Base-by-base conservation (phyloP, 2,113 vertebrate species). In the Alces alces region DNA sequence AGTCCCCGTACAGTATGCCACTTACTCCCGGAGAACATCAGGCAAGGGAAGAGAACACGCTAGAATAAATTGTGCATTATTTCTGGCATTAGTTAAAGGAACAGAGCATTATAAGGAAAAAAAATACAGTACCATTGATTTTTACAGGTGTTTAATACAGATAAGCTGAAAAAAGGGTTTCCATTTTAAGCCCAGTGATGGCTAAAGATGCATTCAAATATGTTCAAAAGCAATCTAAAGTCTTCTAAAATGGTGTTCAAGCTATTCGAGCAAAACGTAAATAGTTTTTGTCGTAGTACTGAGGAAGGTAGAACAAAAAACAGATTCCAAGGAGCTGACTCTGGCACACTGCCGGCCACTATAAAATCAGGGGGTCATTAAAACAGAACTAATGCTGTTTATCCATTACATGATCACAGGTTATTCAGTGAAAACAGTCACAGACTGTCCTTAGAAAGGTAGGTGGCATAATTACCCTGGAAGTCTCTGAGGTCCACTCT, bases 71-170 rank as follows among this genome's bases (percentile, higher is more conserved):
- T 88, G 89, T 97, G 98, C 95, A 98, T 98, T 97, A 98, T 98
- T 98, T 98, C 98, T 98, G 97, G 97, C 96, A 98, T 99, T 99
- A 21, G 4, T 98, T 99, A 99, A 98, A 98, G 98, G 98, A 99
- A 98, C 85, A 98, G 98, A 98, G 97, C 98, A 98, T 98, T 98
- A 90, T 96, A 98, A 98, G 98, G 66, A 98, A 98, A 98, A 97
- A 98, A 98, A 99, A 98, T 98, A 98, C 98, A 99, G 98, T 96
- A 97, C 86, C 94, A 98, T 98, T 98, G 99, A 98, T 99, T 99
- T 99, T 99, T 98, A 98, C 99, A 99, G 98, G 98, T 99, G 99
- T 99, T 99, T 99, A 99, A 99, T 99, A 99, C 98, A 99, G 99
- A 99, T 99, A 99, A 99, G 99, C 98, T 97, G 98, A 98, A 98